These are phyloP conservation scores for Rambutsinella grinnellia DNA, from an alignment of 2,888 invertebrate genomes.

Conservation along the genomic window DNA sequence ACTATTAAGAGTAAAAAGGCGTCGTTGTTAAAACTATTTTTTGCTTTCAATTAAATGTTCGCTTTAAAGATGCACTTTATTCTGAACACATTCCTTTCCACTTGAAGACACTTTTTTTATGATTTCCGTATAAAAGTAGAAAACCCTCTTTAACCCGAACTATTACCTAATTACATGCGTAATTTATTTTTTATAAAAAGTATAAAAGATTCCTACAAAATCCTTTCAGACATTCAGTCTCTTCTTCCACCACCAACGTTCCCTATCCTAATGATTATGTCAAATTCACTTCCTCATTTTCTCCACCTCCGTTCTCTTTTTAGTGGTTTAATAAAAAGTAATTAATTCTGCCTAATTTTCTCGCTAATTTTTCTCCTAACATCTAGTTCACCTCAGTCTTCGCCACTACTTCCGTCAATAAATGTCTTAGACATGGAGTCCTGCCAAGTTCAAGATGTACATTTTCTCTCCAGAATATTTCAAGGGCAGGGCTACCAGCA, in stretches of 20 bases:
- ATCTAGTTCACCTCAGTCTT: not conserved
- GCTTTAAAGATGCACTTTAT: not conserved
- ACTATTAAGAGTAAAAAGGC: conserved; percentile 24
- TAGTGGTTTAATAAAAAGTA: too few species aligned
- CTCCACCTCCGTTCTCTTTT: not conserved
- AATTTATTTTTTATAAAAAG: not conserved
- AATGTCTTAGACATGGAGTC: conserved; percentile 14
- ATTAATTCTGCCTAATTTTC: not conserved
- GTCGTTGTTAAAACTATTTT: not conserved
- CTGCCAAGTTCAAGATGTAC: conserved; percentile 20
- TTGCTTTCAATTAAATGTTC: not conserved
- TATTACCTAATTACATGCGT: not conserved
- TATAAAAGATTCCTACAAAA: conserved; percentile 4
- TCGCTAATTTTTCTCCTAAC: not conserved
- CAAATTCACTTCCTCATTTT: not conserved
- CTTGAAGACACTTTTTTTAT: conserved; percentile 12
- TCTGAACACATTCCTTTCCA: not conserved
- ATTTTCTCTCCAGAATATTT: conserved; percentile 18
- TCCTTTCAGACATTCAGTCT: conserved; percentile 1
- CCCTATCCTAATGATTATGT: not conserved
- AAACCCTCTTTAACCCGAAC: too few species aligned
- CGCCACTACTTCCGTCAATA: not conserved
- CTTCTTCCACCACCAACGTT: conserved; percentile 3
- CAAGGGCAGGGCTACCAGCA: conserved; percentile 70
- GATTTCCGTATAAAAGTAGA: not conserved